Evolutionary conservation across 1,140 invertebrate species (phyloP).

Genomic region (Stegodyphus dumicola): DNA sequence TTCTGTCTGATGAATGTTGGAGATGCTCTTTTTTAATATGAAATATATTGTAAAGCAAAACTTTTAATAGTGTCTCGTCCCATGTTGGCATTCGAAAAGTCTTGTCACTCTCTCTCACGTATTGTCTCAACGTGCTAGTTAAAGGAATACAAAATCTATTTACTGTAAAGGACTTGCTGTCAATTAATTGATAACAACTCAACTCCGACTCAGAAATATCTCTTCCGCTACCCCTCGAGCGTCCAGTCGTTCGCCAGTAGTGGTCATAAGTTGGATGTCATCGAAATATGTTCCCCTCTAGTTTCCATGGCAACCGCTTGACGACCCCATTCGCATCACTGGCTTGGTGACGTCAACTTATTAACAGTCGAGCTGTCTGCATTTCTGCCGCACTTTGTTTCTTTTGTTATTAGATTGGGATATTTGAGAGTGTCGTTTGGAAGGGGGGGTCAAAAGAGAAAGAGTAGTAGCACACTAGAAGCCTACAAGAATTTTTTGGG

Average conservation of each 20-base stretch:
- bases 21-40: no score
- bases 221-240: slow-evolving; percentile 18
- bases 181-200: slow-evolving; percentile 37
- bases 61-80: no score
- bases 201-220: slow-evolving; percentile 19
- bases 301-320: slow-evolving; percentile 54
- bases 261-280: slow-evolving; percentile 59
- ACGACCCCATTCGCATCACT: slow-evolving; percentile 52
- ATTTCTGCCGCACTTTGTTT: slow-evolving; percentile 58
- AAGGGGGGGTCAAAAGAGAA: background rate
- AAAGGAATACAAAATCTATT: no score
- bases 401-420: slow-evolving; percentile 12
- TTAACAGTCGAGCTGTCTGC: slow-evolving; percentile 59
- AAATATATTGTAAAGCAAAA: no score
- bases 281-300: slow-evolving; percentile 58
- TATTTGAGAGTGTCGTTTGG: background rate
- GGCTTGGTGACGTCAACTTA: slow-evolving; percentile 58
- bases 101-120: no score
- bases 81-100: no score
- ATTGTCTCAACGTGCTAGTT: no score
- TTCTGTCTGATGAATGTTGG: no score
- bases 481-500: no score
- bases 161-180: no score
- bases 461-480: background rate
- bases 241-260: slow-evolving; percentile 45